These are phyloP conservation scores for Eriosoma lanigerum DNA, from an alignment of 1,140 invertebrate genomes.

Conservation along the genomic window DNA sequence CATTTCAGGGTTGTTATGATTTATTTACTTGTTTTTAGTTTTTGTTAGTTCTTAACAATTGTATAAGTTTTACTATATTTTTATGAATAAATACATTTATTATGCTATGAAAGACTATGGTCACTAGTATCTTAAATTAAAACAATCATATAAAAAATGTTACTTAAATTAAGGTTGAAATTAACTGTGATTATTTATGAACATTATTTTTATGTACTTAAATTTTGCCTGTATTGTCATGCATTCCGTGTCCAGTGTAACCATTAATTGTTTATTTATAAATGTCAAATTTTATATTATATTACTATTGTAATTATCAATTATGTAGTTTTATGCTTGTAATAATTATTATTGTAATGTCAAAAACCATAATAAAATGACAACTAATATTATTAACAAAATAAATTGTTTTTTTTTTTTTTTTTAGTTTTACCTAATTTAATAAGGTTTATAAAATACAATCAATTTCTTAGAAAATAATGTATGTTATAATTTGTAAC, in stretches of 20 bases:
- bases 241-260: slow-evolving; percentile 36
- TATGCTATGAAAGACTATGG: neutral
- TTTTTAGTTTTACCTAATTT: neutral
- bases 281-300: slow-evolving; percentile 34
- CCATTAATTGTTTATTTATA: slow-evolving; percentile 17
- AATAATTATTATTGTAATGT: slow-evolving; percentile 21
- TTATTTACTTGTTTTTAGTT: neutral
- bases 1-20: slow-evolving; percentile 40
- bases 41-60: slow-evolving; percentile 5
- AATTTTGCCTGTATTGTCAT: slow-evolving; percentile 1
- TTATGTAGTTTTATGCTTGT: slow-evolving; percentile 23
- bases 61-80: neutral
- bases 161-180: slow-evolving; percentile 37
- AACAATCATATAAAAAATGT: slow-evolving; percentile 27
- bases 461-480: too few species aligned
- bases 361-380: neutral
- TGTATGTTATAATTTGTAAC: too few species aligned
- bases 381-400: slow-evolving; percentile 8
- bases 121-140: neutral
- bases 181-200: slow-evolving; percentile 34
- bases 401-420: neutral
- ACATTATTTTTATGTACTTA: slow-evolving; percentile 33
- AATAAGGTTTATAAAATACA: too few species aligned
- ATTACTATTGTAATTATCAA: neutral
- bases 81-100: neutral